These are phyloP conservation scores for Herminia tarsipennalis DNA, from an alignment of 2,888 invertebrate species.

Conservation along the genomic window DNA sequence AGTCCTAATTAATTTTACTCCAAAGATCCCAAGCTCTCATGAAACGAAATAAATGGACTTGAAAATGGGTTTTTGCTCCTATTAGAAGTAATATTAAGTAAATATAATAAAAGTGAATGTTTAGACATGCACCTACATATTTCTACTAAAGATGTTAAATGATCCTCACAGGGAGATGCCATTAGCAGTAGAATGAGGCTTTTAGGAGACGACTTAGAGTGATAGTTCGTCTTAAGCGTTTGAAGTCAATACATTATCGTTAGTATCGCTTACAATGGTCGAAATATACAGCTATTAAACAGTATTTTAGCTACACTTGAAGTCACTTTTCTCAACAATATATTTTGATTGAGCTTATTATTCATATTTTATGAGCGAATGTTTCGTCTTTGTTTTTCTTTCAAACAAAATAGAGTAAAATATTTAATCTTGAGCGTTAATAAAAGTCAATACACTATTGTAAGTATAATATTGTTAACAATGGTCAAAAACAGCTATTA, in stretches of 20 bases:
- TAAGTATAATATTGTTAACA: no score
- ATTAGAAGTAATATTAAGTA: conserved; percentile 21
- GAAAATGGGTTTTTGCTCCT: conserved; percentile 5
- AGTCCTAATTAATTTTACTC: conserved; percentile 18
- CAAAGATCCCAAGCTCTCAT: conserved; percentile 8
- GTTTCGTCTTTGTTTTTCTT: no score
- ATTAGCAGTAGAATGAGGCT: conserved; percentile 31
- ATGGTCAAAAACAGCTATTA: no score
- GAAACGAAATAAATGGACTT: conserved; percentile 19
- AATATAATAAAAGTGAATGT: conserved; percentile 18
- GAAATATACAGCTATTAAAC: conserved; percentile 9
- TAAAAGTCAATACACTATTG: no score
- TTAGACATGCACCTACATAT: conserved; percentile 22
- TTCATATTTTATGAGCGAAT: no score
- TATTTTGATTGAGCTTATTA: no score
- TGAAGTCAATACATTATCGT: conserved; percentile 24
- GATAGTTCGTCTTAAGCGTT: conserved; percentile 31
- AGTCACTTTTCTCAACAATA: no score
- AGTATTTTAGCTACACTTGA: no score
- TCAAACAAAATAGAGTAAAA: no score
- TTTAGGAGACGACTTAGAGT: conserved; percentile 20
- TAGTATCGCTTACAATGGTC: conserved; percentile 14
- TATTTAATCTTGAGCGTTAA: no score
- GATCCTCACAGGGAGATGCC: conserved; percentile 24
- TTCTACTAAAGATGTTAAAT: conserved; percentile 32